Percentiles rank a stretch among this genome's conserved stretches.
Conservation (phyloP, 2,113 vertebrate species). For the Formicarius rufipectus region DNA sequence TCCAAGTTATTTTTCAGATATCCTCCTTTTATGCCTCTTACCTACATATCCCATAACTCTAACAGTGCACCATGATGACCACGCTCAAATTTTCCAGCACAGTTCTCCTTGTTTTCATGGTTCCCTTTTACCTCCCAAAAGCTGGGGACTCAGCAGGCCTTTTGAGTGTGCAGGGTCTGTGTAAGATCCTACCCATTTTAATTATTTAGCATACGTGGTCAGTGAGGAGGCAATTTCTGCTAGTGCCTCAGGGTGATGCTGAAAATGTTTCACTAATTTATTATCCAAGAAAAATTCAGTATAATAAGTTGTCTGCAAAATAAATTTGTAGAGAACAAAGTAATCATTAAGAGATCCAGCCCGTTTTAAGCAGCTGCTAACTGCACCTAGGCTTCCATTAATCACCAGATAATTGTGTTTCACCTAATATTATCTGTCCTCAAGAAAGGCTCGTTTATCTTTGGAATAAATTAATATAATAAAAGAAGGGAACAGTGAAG, state of each 20-base stretch:
- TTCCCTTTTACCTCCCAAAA: not conserved
- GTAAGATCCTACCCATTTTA: not conserved
- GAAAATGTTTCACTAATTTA: not conserved
- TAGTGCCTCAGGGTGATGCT: not conserved
- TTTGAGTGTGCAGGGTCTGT: not conserved
- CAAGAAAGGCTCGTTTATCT: not conserved
- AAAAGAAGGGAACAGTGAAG: not conserved
- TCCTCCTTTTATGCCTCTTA: not conserved
- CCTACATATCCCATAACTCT: not conserved
- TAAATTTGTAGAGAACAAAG: not conserved
- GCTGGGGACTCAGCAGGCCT: not conserved
- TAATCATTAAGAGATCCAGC: not conserved
- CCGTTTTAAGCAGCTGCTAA: not conserved
- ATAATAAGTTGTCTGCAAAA: not conserved
- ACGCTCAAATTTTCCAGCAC: not conserved
- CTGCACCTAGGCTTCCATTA: not conserved
- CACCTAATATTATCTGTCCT: not conserved
- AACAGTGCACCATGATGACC: not conserved
- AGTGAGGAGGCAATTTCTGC: not conserved
- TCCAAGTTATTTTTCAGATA: not conserved
- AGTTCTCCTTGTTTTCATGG: not conserved
- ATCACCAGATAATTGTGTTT: not conserved
- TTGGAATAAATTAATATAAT: not conserved
- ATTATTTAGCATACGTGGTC: not conserved
- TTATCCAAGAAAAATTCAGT: not conserved